Conservation (phyloP, 2,797 vertebrate genomes). For the Linurgus olivaceus region DNA sequence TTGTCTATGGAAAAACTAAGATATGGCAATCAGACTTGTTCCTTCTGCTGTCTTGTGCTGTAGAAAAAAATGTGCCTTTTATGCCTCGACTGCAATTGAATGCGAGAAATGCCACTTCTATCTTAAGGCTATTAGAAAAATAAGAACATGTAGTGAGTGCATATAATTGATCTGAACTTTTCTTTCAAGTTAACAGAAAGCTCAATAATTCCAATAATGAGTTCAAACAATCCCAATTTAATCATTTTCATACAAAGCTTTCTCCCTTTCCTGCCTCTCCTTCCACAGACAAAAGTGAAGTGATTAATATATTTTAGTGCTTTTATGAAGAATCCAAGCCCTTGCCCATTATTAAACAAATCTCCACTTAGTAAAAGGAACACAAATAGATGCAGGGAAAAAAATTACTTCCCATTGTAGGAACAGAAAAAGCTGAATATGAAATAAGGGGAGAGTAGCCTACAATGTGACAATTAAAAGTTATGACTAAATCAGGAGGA, state of each 20-base stretch:
- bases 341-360: neutral
- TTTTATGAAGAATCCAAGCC: constrained; percentile 19
- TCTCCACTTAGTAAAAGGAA: neutral
- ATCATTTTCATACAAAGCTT: constrained; percentile 25
- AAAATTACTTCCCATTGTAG: neutral
- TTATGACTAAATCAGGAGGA: neutral
- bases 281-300: constrained; percentile 29
- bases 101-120: constrained; percentile 41
- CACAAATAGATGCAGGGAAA: neutral
- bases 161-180: constrained; percentile 62
- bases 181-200: constrained; percentile 59
- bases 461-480: neutral
- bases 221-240: constrained; percentile 53
- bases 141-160: constrained; percentile 30
- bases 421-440: neutral
- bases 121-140: constrained; percentile 67
- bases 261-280: neutral
- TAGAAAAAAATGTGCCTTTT: constrained; percentile 26
- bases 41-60: neutral
- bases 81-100: neutral
- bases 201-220: constrained; percentile 48
- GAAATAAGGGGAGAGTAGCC: neutral
- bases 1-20: neutral
- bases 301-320: constrained; percentile 29
- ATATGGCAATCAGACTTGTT: neutral